Percentiles rank a stretch among this genome's conserved stretches.
phyloP scores from a whole-genome alignment of 2,797 vertebrate species.

The Rhinella marina region DNA sequence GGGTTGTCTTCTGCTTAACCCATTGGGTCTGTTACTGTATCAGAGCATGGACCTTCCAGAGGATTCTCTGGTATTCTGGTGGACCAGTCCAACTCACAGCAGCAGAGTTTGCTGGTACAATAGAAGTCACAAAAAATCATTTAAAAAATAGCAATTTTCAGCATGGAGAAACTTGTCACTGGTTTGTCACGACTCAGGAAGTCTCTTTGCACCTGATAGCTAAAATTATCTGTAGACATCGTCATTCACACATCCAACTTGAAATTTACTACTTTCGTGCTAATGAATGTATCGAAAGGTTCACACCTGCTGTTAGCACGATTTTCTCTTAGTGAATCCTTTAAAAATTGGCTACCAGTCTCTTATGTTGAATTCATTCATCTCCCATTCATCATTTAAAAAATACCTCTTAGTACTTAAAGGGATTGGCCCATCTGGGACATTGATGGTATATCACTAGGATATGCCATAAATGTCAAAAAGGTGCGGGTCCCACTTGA shows the following conservation, averaged over 20 bases:
- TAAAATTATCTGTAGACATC: slow-evolving; percentile 46
- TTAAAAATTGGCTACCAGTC: background rate
- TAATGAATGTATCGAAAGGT: slow-evolving; percentile 54
- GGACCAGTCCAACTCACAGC: background rate
- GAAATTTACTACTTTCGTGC: slow-evolving; percentile 56
- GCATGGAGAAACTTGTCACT: background rate
- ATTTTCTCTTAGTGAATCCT: slow-evolving; percentile 29
- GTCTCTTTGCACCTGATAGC: slow-evolving; percentile 32
- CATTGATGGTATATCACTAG: no score
- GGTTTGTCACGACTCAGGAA: slow-evolving; percentile 46
- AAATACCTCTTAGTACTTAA: background rate
- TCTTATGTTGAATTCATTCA: background rate
- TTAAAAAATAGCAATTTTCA: background rate
- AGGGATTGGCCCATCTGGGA: background rate
- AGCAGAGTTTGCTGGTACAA: background rate
- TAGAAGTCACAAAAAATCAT: background rate
- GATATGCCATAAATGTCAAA: no score
- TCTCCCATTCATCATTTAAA: background rate
- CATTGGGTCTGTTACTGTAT: background rate
- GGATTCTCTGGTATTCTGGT: background rate
- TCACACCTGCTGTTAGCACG: slow-evolving; percentile 50
- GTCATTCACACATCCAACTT: slow-evolving; percentile 51
- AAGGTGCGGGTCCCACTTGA: no score
- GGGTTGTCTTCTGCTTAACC: background rate
- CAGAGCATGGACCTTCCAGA: background rate